These are phyloP conservation scores for Apodemus agrarius DNA, from an alignment of 2,797 vertebrate genomes.

Conservation along the genomic window DNA sequence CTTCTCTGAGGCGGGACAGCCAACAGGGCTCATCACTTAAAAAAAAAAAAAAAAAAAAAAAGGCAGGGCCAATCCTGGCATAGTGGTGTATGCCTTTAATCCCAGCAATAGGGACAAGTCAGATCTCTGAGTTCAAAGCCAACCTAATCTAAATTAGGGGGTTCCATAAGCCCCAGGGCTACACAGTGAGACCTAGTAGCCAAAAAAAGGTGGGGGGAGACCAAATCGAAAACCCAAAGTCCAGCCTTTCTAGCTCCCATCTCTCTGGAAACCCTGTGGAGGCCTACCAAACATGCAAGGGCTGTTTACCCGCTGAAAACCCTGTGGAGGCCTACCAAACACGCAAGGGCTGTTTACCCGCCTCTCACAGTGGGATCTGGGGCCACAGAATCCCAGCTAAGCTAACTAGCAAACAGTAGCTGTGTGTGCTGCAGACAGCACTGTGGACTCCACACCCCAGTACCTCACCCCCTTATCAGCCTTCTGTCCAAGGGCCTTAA, in stretches of 20 bases:
- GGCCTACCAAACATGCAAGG: not conserved
- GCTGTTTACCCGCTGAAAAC: not conserved
- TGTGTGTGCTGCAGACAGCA: not conserved
- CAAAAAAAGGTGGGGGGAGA: not conserved
- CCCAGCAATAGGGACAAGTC: not conserved
- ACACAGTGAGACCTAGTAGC: not conserved
- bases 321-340: no score
- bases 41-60: no score
- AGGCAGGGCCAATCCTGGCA: not conserved
- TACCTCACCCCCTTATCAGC: conserved; percentile 88
- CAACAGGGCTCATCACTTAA: not conserved
- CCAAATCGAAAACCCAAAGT: not conserved
- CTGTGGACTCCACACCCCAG: not conserved
- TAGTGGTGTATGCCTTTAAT: not conserved
- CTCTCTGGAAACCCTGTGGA: not conserved
- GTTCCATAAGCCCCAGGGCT: not conserved
- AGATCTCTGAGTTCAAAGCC: not conserved
- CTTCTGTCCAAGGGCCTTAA: conserved; percentile 88
- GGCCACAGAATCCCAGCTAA: not conserved
- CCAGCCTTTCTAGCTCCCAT: not conserved
- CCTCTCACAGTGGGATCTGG: not conserved
- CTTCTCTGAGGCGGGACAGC: not conserved
- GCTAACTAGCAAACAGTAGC: not conserved
- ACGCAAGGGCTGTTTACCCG: not conserved
- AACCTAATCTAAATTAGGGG: not conserved